These are phyloP conservation scores for Ptychoptera contaminata DNA, from an alignment of 2,888 invertebrate species.

Conservation along the genomic window DNA sequence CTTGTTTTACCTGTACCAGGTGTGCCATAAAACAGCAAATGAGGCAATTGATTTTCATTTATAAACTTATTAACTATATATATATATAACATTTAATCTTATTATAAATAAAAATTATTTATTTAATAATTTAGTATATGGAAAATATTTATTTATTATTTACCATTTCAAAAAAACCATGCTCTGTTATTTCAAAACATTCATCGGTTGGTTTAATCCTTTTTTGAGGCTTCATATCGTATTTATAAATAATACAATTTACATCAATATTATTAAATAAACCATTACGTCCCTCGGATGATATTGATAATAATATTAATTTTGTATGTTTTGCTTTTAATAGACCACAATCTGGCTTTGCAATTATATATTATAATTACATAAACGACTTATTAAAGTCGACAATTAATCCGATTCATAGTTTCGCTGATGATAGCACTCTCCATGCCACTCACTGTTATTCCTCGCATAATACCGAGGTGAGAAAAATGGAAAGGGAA, in stretches of 20 bases:
- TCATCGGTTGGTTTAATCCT: background rate
- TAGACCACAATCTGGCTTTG: background rate
- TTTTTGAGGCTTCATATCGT: background rate
- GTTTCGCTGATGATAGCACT: no score
- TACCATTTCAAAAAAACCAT: background rate
- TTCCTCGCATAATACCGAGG: no score
- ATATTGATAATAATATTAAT: background rate
- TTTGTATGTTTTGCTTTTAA: background rate
- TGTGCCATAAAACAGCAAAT: constrained; percentile 93
- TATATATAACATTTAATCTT: background rate
- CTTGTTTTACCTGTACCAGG: constrained; percentile 98
- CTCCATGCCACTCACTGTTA: no score
- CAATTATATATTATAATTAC: background rate
- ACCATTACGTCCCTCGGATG: background rate
- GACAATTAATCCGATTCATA: no score
- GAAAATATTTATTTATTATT: no score
- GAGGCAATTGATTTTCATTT: constrained; percentile 80
- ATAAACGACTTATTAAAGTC: no score
- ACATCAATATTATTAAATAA: background rate
- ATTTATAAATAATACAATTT: background rate
- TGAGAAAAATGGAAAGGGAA: no score
- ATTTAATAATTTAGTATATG: no score
- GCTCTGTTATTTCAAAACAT: background rate
- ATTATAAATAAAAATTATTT: background rate
- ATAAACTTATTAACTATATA: constrained; percentile 63